Evolutionary conservation across 1,140 invertebrate genomes (phyloP).

Genomic region (Atopsyche davidsoni): DNA sequence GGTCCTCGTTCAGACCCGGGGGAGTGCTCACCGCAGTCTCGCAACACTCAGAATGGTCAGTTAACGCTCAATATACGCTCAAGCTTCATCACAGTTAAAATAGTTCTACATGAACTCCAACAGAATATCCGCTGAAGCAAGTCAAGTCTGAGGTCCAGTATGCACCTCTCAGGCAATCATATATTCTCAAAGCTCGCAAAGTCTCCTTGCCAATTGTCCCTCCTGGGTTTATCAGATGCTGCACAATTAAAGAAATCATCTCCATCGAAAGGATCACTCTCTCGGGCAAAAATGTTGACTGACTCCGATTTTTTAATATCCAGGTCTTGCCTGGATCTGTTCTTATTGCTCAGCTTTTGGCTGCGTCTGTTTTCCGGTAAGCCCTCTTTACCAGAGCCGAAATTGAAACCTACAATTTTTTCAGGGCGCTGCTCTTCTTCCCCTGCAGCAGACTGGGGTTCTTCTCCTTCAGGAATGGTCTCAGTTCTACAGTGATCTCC

Average conservation of each 20-base stretch:
- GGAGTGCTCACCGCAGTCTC: too few relatives aligned
- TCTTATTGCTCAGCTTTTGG: constrained; percentile 23
- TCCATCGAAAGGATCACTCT: constrained; percentile 74
- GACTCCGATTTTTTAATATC: constrained; percentile 79
- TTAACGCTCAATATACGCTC: constrained; percentile 23
- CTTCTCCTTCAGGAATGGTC: constrained; percentile 41
- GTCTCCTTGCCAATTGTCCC: constrained; percentile 45
- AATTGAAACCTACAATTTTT: constrained; percentile 29
- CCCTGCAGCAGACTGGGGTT: constrained; percentile 20
- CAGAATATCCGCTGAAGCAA: not conserved
- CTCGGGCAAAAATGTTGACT: constrained; percentile 76
- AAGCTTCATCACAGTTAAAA: constrained; percentile 26
- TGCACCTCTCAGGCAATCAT: constrained; percentile 26
- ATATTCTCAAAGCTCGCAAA: constrained; percentile 42
- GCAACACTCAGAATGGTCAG: constrained; percentile 22
- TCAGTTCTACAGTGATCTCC: constrained; percentile 22
- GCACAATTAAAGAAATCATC: constrained; percentile 74
- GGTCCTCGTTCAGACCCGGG: too few relatives aligned
- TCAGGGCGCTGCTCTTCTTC: constrained; percentile 26
- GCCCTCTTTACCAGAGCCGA: constrained; percentile 25
- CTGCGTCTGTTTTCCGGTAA: constrained; percentile 22
- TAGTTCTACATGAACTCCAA: constrained; percentile 6
- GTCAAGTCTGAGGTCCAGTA: not conserved
- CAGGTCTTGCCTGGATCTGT: constrained; percentile 28
- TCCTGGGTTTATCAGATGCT: constrained; percentile 39